Conservation (phyloP, 2,888 invertebrate species). For the Cosmia trapezina region DNA sequence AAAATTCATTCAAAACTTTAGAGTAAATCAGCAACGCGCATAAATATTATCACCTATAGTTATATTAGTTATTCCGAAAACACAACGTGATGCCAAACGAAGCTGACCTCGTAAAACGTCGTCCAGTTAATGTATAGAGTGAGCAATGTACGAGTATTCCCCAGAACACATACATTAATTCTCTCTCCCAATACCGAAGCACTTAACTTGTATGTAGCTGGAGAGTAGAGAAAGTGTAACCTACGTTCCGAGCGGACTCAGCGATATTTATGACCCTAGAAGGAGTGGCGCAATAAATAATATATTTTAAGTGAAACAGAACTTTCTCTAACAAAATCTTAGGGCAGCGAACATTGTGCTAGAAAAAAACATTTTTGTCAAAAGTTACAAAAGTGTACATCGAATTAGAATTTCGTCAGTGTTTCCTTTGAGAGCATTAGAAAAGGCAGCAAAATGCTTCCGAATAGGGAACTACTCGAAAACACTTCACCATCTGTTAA, state of each 20-base stretch:
- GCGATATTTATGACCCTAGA: slow-evolving; percentile 63
- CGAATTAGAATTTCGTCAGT: slow-evolving; percentile 49
- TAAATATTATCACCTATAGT: slow-evolving; percentile 23
- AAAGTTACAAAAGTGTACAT: slow-evolving; percentile 27
- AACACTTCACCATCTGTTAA: slow-evolving; percentile 71
- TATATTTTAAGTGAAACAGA: slow-evolving; percentile 54
- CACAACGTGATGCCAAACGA: slow-evolving; percentile 35
- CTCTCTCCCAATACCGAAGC: slow-evolving; percentile 59
- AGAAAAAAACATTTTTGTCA: slow-evolving; percentile 31
- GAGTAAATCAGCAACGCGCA: slow-evolving; percentile 23
- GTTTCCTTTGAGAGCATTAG: slow-evolving; percentile 61
- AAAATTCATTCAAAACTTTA: slow-evolving; percentile 9
- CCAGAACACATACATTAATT: slow-evolving; percentile 58
- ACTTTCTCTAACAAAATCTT: slow-evolving; percentile 38
- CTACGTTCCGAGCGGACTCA: slow-evolving; percentile 55
- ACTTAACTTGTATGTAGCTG: slow-evolving; percentile 63
- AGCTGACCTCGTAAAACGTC: slow-evolving; percentile 54
- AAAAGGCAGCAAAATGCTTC: slow-evolving; percentile 65
- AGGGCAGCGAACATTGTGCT: slow-evolving; percentile 23
- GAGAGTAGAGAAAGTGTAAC: slow-evolving; percentile 58
- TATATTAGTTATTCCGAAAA: slow-evolving; percentile 41
- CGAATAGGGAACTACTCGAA: slow-evolving; percentile 71
- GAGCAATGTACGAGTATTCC: slow-evolving; percentile 54
- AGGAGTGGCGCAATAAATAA: slow-evolving; percentile 63
- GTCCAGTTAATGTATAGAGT: slow-evolving; percentile 46